Conservation (phyloP, 2,113 vertebrate species). For the Platysteira castanea region DNA sequence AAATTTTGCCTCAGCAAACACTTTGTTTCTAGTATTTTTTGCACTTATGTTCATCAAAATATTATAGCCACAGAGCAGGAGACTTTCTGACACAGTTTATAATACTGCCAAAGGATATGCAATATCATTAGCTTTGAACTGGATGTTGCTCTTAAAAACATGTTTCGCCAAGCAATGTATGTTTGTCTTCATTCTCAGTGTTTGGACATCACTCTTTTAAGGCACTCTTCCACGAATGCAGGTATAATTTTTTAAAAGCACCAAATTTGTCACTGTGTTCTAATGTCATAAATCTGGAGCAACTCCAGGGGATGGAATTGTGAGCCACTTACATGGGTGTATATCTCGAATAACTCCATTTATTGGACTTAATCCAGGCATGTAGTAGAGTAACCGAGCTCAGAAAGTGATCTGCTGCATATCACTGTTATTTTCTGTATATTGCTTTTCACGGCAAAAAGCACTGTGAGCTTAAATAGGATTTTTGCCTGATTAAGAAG, state of each 20-base stretch:
- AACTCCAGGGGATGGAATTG: slow-evolving; percentile 20
- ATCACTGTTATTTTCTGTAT: not conserved
- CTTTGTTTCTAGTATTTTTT: not conserved
- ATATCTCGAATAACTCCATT: slow-evolving; percentile 47
- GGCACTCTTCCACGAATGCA: not conserved
- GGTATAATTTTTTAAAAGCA: slow-evolving; percentile 5
- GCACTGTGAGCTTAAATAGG: not conserved
- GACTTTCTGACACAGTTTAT: not conserved
- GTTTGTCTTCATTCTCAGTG: not conserved
- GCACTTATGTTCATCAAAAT: not conserved
- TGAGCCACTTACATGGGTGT: slow-evolving; percentile 45
- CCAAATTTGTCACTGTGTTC: not conserved
- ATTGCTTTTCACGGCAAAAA: not conserved
- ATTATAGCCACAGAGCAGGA: not conserved
- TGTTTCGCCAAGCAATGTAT: not conserved
- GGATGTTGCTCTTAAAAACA: not conserved
- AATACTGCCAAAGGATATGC: not conserved
- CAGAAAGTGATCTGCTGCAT: not conserved
- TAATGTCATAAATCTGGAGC: slow-evolving; percentile 14
- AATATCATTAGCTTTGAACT: not conserved
- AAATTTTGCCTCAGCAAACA: not conserved
- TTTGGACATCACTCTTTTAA: not conserved
- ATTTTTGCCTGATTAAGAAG: slow-evolving; percentile 14
- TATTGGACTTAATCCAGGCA: slow-evolving; percentile 40
- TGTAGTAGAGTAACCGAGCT: slow-evolving; percentile 26